A percentile compares a stretch with the other conserved stretches of the same genome.
Conservation (phyloP, 2,888 invertebrate species). For the Pemphredon lugubris region DNA sequence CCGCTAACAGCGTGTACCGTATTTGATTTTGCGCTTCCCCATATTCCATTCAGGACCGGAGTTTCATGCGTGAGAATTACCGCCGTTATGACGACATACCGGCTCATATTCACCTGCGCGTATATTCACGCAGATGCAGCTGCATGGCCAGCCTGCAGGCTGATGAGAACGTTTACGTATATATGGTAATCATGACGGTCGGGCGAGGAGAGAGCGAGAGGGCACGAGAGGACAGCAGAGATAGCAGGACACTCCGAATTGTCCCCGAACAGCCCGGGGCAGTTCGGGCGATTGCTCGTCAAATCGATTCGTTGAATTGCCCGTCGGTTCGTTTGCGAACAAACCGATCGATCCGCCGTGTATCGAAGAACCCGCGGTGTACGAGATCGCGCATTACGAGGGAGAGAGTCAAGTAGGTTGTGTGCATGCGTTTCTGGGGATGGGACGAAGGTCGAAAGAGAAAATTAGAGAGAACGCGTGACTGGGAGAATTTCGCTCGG, state of each 20-base stretch:
- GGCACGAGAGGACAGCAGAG: constrained; percentile 19
- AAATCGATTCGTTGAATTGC: constrained; percentile 60
- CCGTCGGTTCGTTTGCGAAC: constrained; percentile 54
- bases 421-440: too few relatives aligned
- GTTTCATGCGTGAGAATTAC: constrained; percentile 32
- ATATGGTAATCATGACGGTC: constrained; percentile 27
- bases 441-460: too few relatives aligned
- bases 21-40: neutral
- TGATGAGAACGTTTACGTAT: constrained; percentile 43
- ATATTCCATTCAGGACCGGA: constrained; percentile 6
- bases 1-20: constrained; percentile 3
- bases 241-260: constrained; percentile 52
- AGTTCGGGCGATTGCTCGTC: constrained; percentile 56
- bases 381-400: too few relatives aligned
- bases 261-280: constrained; percentile 48
- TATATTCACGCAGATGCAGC: constrained; percentile 19
- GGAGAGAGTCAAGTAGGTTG: too few relatives aligned
- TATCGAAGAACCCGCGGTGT: neutral
- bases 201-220: constrained; percentile 1
- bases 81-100: constrained; percentile 18
- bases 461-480: too few relatives aligned
- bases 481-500: too few relatives aligned
- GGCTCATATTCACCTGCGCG: constrained; percentile 13
- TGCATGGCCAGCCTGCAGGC: constrained; percentile 25
- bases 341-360: constrained; percentile 24